Base-by-base conservation (phyloP, 1,140 invertebrate species). In the Ceratina calcarata region DNA sequence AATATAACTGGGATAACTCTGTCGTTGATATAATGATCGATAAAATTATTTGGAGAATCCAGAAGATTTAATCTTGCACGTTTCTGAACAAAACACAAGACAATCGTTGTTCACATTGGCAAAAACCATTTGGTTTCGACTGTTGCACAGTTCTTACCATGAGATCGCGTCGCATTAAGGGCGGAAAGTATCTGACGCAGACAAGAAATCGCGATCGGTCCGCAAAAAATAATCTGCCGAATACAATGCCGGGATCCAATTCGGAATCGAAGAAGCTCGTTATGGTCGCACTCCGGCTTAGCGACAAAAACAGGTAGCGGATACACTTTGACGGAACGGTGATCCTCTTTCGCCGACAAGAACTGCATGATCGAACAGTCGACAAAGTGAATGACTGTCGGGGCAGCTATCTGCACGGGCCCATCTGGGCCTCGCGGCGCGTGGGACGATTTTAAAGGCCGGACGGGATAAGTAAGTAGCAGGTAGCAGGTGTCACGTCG, bases 401-500 rank as follows among this genome's bases (percentile, higher is more conserved):
- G 57, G n/a, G 32, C 15, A 20, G 51, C 27, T 85, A 85, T 85
- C 82, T 80, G 77, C 24, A 18, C 16, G 22, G 69, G 73, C 61
- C 71, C 73, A 84, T 84, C 71, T 57, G 22, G 51, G 15, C 16
- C 24, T 55, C 65, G 53, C 24, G 78, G 61, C 82, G 78, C 72
- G 82, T 80, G 77, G 77, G 71, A 84, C 67, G 82, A 80, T 86
- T 85, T 77, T 75, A 80, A 86, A n/a, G 70, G 57, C 66, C 66
- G 69, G 73, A 18, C 51, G 37, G 78, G 78, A 81, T 81, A 83
- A 83, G 68, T 86, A 83, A 83, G 85, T 83, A 90, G 87, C 89
- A 89, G 89, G 89, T 91, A 90, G 88, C 87, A 91, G 86, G 90
- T 91, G 87, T 91, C 85, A 86, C 84, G 89, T 87, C 82, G 84